These are phyloP conservation scores for Podarcis muralis DNA, from an alignment of 2,113 vertebrate genomes.

Conservation along the genomic window DNA sequence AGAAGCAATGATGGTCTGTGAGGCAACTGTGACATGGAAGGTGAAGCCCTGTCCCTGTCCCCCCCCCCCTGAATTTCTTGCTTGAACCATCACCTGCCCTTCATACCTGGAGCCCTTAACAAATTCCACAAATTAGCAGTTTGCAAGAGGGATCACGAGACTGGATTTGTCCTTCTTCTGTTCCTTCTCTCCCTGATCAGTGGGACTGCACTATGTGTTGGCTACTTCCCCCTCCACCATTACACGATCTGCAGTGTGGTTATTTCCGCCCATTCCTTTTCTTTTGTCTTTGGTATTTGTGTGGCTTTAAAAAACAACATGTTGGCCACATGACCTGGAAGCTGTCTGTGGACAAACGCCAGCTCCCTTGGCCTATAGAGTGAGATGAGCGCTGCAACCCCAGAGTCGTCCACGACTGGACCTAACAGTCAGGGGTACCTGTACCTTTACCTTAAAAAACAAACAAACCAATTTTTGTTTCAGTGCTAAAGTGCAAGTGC, in stretches of 20 bases:
- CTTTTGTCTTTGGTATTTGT: not conserved
- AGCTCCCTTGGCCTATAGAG: too few relatives aligned
- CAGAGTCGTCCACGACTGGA: too few relatives aligned
- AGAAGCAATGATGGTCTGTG: not conserved
- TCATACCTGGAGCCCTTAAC: not conserved
- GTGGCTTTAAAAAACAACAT: too few relatives aligned
- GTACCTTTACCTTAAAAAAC: too few relatives aligned
- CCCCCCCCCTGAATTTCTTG: not conserved
- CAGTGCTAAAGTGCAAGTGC: not conserved
- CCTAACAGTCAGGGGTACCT: too few relatives aligned
- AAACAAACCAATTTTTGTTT: not conserved
- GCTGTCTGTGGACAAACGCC: too few relatives aligned
- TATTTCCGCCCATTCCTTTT: not conserved
- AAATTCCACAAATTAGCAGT: not conserved
- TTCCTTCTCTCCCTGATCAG: not conserved
- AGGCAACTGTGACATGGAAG: not conserved
- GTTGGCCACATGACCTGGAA: too few relatives aligned
- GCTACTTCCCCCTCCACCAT: not conserved
- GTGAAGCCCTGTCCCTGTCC: not conserved
- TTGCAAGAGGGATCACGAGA: not conserved
- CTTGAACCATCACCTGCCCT: not conserved
- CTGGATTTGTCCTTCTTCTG: not conserved
- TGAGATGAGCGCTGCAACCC: too few relatives aligned
- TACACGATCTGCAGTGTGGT: not conserved
- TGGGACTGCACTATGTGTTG: too few relatives aligned